phyloP scores from a whole-genome alignment of 2,797 vertebrate genomes.

The Eupleurogrammus muticus region DNA sequence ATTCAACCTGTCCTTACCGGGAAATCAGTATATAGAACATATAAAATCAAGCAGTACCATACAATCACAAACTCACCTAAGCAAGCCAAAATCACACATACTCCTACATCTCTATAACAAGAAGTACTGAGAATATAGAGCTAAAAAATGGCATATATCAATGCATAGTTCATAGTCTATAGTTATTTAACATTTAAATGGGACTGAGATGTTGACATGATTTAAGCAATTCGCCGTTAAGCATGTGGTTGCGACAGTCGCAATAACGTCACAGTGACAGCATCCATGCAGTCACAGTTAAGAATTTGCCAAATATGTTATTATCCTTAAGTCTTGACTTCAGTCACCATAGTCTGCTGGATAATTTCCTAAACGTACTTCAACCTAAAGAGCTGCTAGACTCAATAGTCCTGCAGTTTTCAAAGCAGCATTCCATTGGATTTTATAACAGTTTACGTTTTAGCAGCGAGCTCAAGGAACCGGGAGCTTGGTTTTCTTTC shows the following conservation, averaged over 20 bases:
- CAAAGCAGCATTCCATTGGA: neutral
- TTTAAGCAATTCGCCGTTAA: slow-evolving; percentile 12
- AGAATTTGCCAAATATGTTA: slow-evolving; percentile 51
- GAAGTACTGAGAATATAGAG: neutral
- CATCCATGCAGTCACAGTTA: slow-evolving; percentile 47
- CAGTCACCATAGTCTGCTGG: slow-evolving; percentile 22
- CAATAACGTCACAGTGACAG: slow-evolving; percentile 41
- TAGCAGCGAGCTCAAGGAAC: neutral
- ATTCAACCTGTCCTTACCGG: no score
- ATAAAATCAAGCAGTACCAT: neutral
- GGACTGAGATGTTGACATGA: neutral
- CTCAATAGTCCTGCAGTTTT: neutral
- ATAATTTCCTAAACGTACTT: slow-evolving; percentile 2
- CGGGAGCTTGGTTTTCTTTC: neutral
- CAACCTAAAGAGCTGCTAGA: neutral
- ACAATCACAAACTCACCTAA: neutral
- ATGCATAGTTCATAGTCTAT: neutral
- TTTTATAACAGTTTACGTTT: neutral
- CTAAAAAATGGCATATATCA: neutral
- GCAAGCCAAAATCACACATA: neutral
- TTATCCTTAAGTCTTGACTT: slow-evolving; percentile 47
- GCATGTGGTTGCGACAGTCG: slow-evolving; percentile 31
- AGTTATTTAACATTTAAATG: neutral
- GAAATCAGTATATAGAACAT: neutral
- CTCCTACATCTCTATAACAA: neutral